Evolutionary conservation across 2,888 invertebrate species (phyloP).

Genomic region (Caenorhabditis zanzibari): DNA sequence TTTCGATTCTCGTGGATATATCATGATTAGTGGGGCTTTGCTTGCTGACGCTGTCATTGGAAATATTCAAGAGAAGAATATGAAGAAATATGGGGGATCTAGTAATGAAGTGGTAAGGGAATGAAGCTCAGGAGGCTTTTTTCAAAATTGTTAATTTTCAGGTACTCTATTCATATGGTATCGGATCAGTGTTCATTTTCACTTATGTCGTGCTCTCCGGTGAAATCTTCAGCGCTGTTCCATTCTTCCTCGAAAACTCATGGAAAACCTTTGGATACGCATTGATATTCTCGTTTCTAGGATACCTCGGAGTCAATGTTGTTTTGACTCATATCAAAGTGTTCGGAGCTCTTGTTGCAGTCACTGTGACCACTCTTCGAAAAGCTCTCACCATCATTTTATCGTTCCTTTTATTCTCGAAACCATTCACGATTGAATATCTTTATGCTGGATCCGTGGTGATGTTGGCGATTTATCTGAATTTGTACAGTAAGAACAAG

Average conservation of each 20-base stretch:
- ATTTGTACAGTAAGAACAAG: conserved; percentile 87
- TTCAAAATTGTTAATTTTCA: conserved; percentile 65
- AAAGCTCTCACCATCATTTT: conserved; percentile 92
- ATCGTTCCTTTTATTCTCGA: conserved; percentile 94
- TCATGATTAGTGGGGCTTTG: conserved; percentile 88
- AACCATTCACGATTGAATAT: conserved; percentile 95
- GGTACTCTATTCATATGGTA: conserved; percentile 92
- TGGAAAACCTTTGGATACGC: conserved; percentile 91
- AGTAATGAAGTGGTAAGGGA: conserved; percentile 91
- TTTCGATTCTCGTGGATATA: conserved; percentile 86
- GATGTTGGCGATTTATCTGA: conserved; percentile 94
- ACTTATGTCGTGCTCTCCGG: conserved; percentile 89
- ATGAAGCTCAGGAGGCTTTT: too few relatives aligned
- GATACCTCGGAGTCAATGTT: conserved; percentile 95
- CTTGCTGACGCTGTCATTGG: conserved; percentile 96
- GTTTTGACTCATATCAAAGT: conserved; percentile 92
- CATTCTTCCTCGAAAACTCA: conserved; percentile 88
- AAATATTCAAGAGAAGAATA: conserved; percentile 96
- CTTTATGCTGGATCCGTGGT: conserved; percentile 94
- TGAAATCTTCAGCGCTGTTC: conserved; percentile 89
- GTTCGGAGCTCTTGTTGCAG: conserved; percentile 94
- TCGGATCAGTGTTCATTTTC: conserved; percentile 91
- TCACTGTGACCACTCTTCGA: conserved; percentile 87
- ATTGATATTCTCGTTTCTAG: conserved; percentile 91
- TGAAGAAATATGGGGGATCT: conserved; percentile 90